Base-by-base conservation (phyloP, 2,113 vertebrate genomes). In the Macheiramphus alcinus region DNA sequence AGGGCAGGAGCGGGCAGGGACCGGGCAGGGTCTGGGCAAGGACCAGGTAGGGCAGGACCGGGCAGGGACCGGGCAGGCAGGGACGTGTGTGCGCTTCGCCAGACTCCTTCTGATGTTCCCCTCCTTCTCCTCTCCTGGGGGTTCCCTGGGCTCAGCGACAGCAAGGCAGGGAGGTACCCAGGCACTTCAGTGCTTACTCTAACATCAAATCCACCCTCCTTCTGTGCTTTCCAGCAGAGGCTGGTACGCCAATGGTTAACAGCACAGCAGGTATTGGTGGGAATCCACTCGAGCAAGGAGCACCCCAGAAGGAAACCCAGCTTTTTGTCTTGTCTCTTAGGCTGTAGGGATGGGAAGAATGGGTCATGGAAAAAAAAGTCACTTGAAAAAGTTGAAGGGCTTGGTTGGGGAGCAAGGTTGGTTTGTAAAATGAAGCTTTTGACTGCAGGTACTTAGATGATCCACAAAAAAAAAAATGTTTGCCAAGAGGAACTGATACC, bases 11-110 rank as follows among this genome's bases (percentile, higher is more conserved):
- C 6, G 47, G 47, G 47, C 21, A 48, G 12, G 22, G 47, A 48
- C 7, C 22, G 48, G 48, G 48, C 22, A 48, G 2, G 22, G 47
- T 23, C 22, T 23, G 47, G 47, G 47, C 47, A 48, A 7, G 47
- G 22, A 48, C 21, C 21, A 13, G 47, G 47, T 23, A 48, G 47
- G 47, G 21, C 47, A 48, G 47, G 47, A 48, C 5, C 47, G 7
- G 48, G 48, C 48, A 48, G 47, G 47, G 23, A 48, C 6, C 11
- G 6, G 47, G 47, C 47, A 48, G 59, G 10, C 52, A 42, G 61
- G 12, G 45, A 23, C 3, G 7, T 22, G 50, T 20, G 1, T 19
- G 14, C 2, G 0, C 27, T 27, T 56, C 5, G 1, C 38, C 7
- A 0, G 15, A 12, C 52, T 40, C 66, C 21, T 53, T 7, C 45